Percentiles rank a stretch among this genome's conserved stretches.
Evolutionary conservation across 2,888 invertebrate species (phyloP).

Genomic region (Drosophila quasianomalipes): DNA sequence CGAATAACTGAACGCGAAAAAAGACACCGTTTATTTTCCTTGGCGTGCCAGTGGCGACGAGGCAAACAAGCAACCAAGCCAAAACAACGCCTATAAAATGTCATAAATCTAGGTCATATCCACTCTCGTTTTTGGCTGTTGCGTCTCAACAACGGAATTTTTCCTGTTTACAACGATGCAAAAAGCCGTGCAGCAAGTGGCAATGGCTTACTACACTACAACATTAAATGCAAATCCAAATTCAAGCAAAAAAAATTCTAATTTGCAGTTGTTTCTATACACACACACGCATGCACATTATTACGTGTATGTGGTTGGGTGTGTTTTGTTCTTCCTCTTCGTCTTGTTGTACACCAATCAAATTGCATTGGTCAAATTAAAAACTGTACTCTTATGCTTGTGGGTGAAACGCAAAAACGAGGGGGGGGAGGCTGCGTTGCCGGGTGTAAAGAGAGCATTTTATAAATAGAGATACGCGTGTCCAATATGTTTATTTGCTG

Average conservation of each 20-base stretch:
- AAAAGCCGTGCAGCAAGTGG: conserved; percentile 23
- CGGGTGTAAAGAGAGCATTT: conserved; percentile 12
- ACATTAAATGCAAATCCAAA: conserved; percentile 30
- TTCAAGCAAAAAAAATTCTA: not conserved
- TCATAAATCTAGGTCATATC: conserved; percentile 57
- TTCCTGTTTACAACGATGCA: conserved; percentile 35
- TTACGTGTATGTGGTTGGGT: not conserved
- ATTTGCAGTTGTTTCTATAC: not conserved
- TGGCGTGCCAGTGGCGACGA: conserved; percentile 40
- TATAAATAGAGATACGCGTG: conserved; percentile 48
- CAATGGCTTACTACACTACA: not conserved
- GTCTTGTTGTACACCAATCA: conserved; percentile 42
- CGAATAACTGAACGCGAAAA: conserved; percentile 8
- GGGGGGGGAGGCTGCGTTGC: conserved; percentile 25
- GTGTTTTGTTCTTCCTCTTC: conserved; percentile 23
- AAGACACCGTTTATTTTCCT: conserved; percentile 28
- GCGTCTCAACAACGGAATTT: conserved; percentile 8
- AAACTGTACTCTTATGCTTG: conserved; percentile 65
- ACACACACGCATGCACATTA: not conserved
- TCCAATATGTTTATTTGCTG: conserved; percentile 46
- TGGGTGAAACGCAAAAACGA: not conserved
- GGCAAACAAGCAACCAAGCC: conserved; percentile 17
- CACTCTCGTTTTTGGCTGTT: conserved; percentile 52
- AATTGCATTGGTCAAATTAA: conserved; percentile 45
- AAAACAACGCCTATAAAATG: conserved; percentile 20